Percentiles rank a stretch among this genome's conserved stretches.
These are phyloP conservation scores for Callipepla californica DNA, from an alignment of 2,113 vertebrate genomes.

Conservation along the genomic window DNA sequence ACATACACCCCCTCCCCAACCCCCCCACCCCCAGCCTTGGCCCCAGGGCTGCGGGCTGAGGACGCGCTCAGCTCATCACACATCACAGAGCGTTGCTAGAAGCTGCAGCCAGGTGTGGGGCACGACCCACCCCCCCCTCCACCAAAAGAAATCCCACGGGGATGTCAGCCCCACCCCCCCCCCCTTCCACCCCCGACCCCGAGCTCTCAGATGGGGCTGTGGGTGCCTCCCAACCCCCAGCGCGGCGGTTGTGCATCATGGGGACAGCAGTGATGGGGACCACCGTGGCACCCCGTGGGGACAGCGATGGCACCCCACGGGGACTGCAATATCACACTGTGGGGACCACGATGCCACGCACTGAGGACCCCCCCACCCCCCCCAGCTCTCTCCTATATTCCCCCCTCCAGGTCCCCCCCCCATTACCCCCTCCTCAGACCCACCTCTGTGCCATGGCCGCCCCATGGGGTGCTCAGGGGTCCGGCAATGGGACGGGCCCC, in stretches of 20 bases:
- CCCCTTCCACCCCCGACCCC: accelerated
- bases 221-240: too few species aligned
- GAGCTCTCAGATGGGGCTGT: too few species aligned
- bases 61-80: not conserved
- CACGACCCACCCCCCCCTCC: not conserved
- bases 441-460: not conserved
- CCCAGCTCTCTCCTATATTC: not conserved
- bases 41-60: not conserved
- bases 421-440: not conserved
- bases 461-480: not conserved
- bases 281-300: not conserved
- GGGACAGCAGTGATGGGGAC: too few species aligned
- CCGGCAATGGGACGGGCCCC: too few species aligned
- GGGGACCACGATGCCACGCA: not conserved
- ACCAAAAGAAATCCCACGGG: accelerated
- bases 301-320: not conserved
- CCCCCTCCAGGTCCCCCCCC: not conserved
- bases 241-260: too few species aligned
- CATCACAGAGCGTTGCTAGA: not conserved
- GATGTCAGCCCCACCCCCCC: accelerated
- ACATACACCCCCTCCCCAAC: not conserved
- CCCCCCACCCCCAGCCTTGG: too few species aligned
- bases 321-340: not conserved
- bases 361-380: too few species aligned
- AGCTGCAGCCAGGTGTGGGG: not conserved